Base-by-base conservation (phyloP, 2,888 invertebrate species). In the Microctonus hyperodae region DNA sequence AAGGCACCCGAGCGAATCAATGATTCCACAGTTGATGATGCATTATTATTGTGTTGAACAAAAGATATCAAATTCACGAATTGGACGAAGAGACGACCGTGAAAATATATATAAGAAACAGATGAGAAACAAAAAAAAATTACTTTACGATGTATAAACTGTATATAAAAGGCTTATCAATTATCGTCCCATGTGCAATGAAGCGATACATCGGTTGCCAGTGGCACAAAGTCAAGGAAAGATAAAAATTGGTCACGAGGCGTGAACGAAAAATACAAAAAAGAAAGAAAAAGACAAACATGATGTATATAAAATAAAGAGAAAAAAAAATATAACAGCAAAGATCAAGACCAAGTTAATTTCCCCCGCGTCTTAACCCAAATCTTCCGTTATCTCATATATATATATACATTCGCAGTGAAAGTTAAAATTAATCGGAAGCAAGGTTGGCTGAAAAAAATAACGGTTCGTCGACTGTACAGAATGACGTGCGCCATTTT, bases 1-100 rank as follows among this genome's bases (percentile, higher is more conserved):
- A 65, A 63, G 67, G 60, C 68, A 68, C 69, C 67, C 69, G 58
- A 67, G 40, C 68, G 57, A 55, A 61, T 68, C 67, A 40, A 64
- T 63, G 50, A 64, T 64, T 66, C 58, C 50, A 51, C 23, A 28
- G 44, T 25, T 40, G 28, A 28, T 28, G 31, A 64, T 64, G 33
- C 37, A 40, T 20, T 16, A 4, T 23, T 53, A 53, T 23, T 25
- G 28, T 40, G 56, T 31, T 22, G 63, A 16, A 56, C 55, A 64
- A 56, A 56, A 33, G 56, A 56, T 64, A 64, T 64, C 44, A 56
- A 64, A 64, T 64, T 64, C 44, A 28, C 63, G 63, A 16, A 22
- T 40, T 56, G 37, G 56, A 62, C 50, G 33, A 31, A 28, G 20
- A 2, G 2, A 50, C 44, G 60, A 48, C 60, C 50, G 60, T 51